Conservation (phyloP, 2,797 vertebrate genomes). For the Amblyraja radiata region DNA sequence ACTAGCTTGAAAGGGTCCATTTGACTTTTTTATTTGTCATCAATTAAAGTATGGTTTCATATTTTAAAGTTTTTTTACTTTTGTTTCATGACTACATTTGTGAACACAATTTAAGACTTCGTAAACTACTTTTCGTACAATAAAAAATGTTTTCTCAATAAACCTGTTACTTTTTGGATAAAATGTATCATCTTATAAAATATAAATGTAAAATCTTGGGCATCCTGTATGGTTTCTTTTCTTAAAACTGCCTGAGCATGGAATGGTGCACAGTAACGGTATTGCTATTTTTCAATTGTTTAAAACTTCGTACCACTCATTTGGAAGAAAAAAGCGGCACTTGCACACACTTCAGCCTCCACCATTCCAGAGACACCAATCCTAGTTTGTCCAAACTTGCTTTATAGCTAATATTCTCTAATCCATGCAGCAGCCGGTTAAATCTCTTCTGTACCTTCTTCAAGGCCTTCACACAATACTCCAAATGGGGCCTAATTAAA, state of each 20-base stretch:
- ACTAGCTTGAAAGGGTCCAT: background rate
- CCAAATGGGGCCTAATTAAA: too few species aligned
- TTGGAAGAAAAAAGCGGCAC: background rate
- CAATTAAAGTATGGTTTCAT: constrained; percentile 2
- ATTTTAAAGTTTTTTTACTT: background rate
- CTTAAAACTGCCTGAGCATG: background rate
- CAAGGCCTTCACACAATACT: too few species aligned
- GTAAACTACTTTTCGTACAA: constrained; percentile 34
- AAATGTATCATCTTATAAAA: constrained; percentile 24
- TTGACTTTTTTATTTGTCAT: background rate
- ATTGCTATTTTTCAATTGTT: background rate
- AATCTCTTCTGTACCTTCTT: too few species aligned
- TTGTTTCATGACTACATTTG: constrained; percentile 35
- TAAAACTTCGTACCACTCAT: background rate
- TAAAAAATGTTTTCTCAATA: constrained; percentile 33
- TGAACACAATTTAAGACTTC: constrained; percentile 34
- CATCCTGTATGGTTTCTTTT: background rate
- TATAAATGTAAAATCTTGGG: background rate
- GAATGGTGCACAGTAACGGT: background rate
- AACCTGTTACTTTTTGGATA: constrained; percentile 26
- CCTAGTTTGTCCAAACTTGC: too few species aligned
- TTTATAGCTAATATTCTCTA: too few species aligned
- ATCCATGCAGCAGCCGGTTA: too few species aligned
- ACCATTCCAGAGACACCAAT: too few species aligned
- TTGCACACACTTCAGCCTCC: background rate